Conservation (phyloP, 2,888 invertebrate genomes). For the Uropetala carovei region DNA sequence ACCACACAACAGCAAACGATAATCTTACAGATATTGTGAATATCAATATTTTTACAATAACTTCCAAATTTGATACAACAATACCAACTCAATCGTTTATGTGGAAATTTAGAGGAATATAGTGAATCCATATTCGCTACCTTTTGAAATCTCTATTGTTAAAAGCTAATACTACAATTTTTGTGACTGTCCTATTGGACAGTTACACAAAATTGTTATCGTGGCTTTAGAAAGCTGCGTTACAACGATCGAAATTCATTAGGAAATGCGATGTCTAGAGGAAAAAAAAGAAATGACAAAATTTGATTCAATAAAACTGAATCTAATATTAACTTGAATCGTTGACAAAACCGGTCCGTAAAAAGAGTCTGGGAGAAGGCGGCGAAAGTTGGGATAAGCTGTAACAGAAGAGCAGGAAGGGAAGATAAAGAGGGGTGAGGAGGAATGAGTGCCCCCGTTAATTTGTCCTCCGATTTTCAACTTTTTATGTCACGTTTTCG, state of each 20-base stretch:
- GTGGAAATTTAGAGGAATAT: no score
- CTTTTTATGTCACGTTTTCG: conserved; percentile 14
- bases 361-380: not conserved
- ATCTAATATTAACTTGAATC: conserved; percentile 29
- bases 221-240: not conserved
- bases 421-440: not conserved
- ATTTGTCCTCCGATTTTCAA: conserved; percentile 15
- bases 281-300: not conserved
- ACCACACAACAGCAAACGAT: no score
- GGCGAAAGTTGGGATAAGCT: conserved; percentile 10
- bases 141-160: no score
- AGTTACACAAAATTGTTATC: not conserved
- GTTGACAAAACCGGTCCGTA: conserved; percentile 41
- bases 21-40: no score
- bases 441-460: conserved; percentile 45
- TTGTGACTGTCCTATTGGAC: no score
- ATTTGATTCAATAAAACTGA: not conserved
- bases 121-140: no score
- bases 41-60: no score
- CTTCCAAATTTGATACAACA: no score
- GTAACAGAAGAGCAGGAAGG: no score
- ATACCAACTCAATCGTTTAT: no score
- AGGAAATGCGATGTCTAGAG: not conserved
- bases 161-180: not conserved
- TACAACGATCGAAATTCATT: not conserved